phyloP scores from a whole-genome alignment of 2,888 invertebrate genomes.

The Mythimna albipuncta region DNA sequence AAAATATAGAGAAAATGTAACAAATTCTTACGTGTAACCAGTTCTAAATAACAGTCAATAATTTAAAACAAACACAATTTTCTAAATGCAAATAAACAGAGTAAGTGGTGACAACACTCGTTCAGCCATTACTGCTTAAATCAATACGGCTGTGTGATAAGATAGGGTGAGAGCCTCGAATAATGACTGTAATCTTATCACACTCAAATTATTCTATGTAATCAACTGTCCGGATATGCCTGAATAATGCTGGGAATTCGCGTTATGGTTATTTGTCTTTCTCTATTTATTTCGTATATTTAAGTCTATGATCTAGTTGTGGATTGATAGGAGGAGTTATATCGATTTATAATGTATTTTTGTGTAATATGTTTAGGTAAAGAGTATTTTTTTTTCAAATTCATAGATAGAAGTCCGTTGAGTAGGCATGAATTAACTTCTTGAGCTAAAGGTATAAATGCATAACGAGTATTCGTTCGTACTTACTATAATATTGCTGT shows the following conservation, averaged over 20 bases:
- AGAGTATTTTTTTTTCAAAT: not conserved
- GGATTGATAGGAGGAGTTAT: not conserved
- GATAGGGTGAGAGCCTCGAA: constrained; percentile 78
- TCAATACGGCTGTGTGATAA: constrained; percentile 83
- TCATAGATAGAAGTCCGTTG: not conserved
- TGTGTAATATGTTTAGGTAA: not conserved
- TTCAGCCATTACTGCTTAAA: constrained; percentile 76
- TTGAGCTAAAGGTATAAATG: too few relatives aligned
- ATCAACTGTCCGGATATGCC: constrained; percentile 62
- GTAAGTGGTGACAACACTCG: constrained; percentile 70
- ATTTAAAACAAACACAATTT: constrained; percentile 48
- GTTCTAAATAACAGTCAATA: constrained; percentile 57
- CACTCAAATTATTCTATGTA: constrained; percentile 71
- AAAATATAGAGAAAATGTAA: not conserved
- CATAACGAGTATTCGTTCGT: too few relatives aligned
- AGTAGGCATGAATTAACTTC: too few relatives aligned
- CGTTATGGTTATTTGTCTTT: constrained; percentile 1
- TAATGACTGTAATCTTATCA: constrained; percentile 83
- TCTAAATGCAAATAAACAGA: constrained; percentile 69
- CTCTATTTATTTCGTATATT: constrained; percentile 8
- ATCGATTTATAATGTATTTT: not conserved
- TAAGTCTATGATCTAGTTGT: not conserved
- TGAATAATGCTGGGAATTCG: constrained; percentile 30
- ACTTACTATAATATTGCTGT: too few relatives aligned
- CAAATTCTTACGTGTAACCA: constrained; percentile 50